These are phyloP conservation scores for Mesorhabditis spiculigera DNA, from an alignment of 2,888 invertebrate species.

Conservation along the genomic window DNA sequence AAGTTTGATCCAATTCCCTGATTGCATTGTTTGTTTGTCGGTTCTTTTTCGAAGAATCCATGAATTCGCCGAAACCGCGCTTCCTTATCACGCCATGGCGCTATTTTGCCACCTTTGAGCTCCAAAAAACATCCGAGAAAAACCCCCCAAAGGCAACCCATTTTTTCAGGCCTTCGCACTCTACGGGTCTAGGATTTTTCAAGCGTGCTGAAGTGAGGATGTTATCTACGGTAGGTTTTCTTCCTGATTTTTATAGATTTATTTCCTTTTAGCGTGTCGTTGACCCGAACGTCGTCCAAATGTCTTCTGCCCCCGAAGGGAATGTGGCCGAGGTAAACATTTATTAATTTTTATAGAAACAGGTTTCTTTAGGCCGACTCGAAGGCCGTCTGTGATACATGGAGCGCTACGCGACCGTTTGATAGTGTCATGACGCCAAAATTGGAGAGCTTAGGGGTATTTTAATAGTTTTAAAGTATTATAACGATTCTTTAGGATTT, in stretches of 20 bases:
- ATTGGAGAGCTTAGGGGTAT: slow-evolving; percentile 1
- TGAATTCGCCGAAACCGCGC: too few relatives aligned
- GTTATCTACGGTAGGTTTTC: background rate
- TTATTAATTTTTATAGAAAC: too few relatives aligned
- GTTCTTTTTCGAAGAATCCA: too few relatives aligned
- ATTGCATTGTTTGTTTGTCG: too few relatives aligned
- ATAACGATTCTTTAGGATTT: slow-evolving; percentile 30
- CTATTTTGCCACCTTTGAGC: too few relatives aligned
- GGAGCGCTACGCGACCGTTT: background rate
- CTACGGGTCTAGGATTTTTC: slow-evolving; percentile 3
- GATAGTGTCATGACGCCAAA: background rate
- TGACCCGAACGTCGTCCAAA: slow-evolving; percentile 1
- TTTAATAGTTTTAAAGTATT: background rate
- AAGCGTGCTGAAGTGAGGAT: background rate
- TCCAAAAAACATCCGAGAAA: too few relatives aligned
- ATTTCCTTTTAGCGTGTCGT: background rate
- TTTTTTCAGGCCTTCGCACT: background rate
- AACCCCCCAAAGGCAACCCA: too few relatives aligned
- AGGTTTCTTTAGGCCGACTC: too few relatives aligned
- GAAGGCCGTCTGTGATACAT: background rate
- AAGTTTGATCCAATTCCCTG: too few relatives aligned
- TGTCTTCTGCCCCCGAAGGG: background rate
- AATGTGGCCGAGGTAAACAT: background rate
- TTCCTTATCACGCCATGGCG: too few relatives aligned
- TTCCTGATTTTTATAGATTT: background rate